A percentile compares a stretch with the other conserved stretches of the same genome.
phyloP scores from a whole-genome alignment of 2,888 invertebrate species.

The Hydrotaea cyrtoneurina region DNA sequence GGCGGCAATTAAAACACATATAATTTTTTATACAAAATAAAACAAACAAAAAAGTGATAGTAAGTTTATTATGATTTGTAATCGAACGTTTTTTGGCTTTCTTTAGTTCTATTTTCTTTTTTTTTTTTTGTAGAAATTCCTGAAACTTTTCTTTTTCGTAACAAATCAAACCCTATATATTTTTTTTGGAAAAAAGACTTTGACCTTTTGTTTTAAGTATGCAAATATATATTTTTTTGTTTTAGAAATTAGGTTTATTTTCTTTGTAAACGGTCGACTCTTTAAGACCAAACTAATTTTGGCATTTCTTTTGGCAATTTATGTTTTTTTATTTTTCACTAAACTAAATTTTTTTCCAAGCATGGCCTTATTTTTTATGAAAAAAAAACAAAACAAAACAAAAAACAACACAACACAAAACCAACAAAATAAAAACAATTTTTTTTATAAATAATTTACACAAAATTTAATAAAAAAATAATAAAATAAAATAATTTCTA shows the following conservation, averaged over 20 bases:
- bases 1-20: conserved; percentile 51
- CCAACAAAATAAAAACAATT: conserved; percentile 45
- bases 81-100: conserved; percentile 35
- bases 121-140: not conserved
- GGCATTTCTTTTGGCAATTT: conserved; percentile 66
- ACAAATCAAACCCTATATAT: not conserved
- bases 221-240: conserved; percentile 35
- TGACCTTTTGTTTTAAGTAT: conserved; percentile 49
- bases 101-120: conserved; percentile 37
- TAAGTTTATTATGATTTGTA: conserved; percentile 60
- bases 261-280: conserved; percentile 16
- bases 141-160: not conserved
- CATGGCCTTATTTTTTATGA: conserved; percentile 69
- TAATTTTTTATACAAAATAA: conserved; percentile 38
- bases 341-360: conserved; percentile 49
- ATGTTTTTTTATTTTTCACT: conserved; percentile 55
- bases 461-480: conserved; percentile 42
- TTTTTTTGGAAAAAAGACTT: conserved; percentile 58
- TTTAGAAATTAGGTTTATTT: conserved; percentile 43
- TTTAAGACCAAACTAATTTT: conserved; percentile 63
- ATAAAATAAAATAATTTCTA: conserved; percentile 30
- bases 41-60: conserved; percentile 61
- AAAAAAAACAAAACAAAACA: conserved; percentile 37
- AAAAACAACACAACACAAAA: conserved; percentile 17
- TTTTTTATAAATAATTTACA: conserved; percentile 57